Evolutionary conservation across 1,140 invertebrate species (phyloP), one percentile per base, ranked within the genome.

Genomic region (Drosophila serrata): DNA sequence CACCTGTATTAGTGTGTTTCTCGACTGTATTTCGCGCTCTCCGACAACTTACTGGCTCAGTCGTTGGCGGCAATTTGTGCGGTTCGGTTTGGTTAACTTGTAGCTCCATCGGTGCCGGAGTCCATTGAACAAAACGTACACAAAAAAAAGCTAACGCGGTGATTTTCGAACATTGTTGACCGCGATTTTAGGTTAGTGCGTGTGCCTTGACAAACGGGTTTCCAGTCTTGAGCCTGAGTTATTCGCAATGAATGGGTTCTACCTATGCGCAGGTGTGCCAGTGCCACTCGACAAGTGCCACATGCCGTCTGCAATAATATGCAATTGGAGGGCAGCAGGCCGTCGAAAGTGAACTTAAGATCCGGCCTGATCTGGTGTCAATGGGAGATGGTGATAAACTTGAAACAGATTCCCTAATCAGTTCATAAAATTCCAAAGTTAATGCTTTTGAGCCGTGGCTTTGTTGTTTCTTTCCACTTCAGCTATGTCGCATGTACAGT

Each of bases 111-210:
- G 33, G 51, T 55, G 19, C 33, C 33, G 51, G 51, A 19, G 39
- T 62, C 46, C 13, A 79, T 22, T 69, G 19, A 24, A 63, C 60
- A 9, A 48, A 39, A 39, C 42, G 12, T 7, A 17, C 11, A 19
- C 31, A 49, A 49, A 24, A 40, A 43, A 51, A 43, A 63, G 62
- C 46, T 22, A 37, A 55, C 33, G 51, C 53, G 53, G 57, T 49
- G 62, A 56, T 58, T 61, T 76, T 58, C 31, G 53, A 68, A 69
- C 70, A 56, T 82, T 74, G 70, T 74, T 58, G 65, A 64, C 64
- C 48, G 15, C 42, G 63, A 82, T 72, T 79, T 78, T 86, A 87
- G 82, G 82, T 86, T 86, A 79, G 82, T 85, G 82, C 68, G 46
- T 64, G 70, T 51, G 57, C 56, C 53, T 84, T 63, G 56, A 62